These are phyloP conservation scores for Nemoura dubitans DNA, from an alignment of 2,888 invertebrate genomes.

Conservation along the genomic window DNA sequence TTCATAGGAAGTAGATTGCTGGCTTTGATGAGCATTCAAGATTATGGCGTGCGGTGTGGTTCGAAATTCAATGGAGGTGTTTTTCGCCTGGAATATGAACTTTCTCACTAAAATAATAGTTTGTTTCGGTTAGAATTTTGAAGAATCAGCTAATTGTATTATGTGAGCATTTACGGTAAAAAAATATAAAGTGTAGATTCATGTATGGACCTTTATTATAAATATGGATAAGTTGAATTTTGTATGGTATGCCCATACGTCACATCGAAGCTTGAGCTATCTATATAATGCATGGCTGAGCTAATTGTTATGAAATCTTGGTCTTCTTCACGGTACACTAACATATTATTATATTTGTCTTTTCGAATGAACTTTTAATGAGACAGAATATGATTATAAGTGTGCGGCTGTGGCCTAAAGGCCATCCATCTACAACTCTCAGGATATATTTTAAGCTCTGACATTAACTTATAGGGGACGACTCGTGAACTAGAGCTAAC, in stretches of 20 bases:
- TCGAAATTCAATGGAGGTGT: background rate
- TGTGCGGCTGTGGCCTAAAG: background rate
- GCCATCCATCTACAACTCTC: background rate
- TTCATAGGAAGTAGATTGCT: background rate
- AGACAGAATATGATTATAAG: background rate
- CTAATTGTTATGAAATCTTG: background rate
- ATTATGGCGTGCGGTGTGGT: background rate
- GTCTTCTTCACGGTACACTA: background rate
- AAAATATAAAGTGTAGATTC: background rate
- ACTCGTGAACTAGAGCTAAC: background rate
- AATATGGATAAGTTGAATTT: background rate
- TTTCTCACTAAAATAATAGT: slow-evolving; percentile 7
- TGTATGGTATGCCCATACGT: no score
- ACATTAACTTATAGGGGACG: background rate
- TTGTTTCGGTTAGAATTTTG: background rate
- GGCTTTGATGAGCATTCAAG: background rate
- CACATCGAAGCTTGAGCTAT: no score
- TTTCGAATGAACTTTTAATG: background rate
- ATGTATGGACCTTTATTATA: background rate
- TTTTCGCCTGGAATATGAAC: background rate
- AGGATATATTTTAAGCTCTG: background rate
- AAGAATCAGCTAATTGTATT: background rate
- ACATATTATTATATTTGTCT: background rate
- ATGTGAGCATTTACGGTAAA: background rate
- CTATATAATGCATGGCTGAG: no score